Conservation (phyloP, 2,797 vertebrate species). For the Acipenser transmontanus region DNA sequence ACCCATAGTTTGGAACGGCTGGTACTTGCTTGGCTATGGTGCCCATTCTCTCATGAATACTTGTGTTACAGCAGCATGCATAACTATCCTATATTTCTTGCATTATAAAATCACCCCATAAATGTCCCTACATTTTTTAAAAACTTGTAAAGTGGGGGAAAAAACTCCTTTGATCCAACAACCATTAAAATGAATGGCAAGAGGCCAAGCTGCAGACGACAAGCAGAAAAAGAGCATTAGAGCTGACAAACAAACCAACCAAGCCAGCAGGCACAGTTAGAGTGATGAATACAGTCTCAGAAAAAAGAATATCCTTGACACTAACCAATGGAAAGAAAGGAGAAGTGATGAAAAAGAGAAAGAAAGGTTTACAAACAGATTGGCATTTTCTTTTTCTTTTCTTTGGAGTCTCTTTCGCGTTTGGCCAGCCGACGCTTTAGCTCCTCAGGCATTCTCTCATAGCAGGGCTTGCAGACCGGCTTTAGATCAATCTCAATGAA, state of each 20-base stretch:
- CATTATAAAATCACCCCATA: too few species aligned
- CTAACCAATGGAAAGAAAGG: slow-evolving; percentile 72
- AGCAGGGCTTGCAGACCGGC: slow-evolving; percentile 97
- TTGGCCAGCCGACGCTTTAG: slow-evolving; percentile 87
- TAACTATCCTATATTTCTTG: too few species aligned
- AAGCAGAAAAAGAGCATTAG: slow-evolving; percentile 17
- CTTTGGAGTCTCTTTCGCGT: slow-evolving; percentile 82
- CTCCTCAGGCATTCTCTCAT: slow-evolving; percentile 90
- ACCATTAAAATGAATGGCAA: too few species aligned
- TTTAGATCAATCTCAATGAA: slow-evolving; percentile 98
- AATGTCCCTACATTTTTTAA: too few species aligned
- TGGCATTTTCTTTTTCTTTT: slow-evolving; percentile 88
- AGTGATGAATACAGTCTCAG: background rate
- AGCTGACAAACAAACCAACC: slow-evolving; percentile 4
- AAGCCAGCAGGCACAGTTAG: slow-evolving; percentile 14
- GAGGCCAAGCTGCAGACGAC: background rate
- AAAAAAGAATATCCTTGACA: slow-evolving; percentile 41
- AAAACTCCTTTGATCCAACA: too few species aligned
- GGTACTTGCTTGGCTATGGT: too few species aligned
- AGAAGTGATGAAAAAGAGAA: slow-evolving; percentile 46
- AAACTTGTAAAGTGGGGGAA: background rate
- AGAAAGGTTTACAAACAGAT: slow-evolving; percentile 78
- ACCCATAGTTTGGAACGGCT: too few species aligned
- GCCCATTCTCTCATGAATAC: too few species aligned
- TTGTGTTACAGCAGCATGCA: too few species aligned